Percentiles rank a stretch among this genome's conserved stretches.
Evolutionary conservation across 2,797 vertebrate genomes (phyloP).

Genomic region (Corythornis leucogaster): DNA sequence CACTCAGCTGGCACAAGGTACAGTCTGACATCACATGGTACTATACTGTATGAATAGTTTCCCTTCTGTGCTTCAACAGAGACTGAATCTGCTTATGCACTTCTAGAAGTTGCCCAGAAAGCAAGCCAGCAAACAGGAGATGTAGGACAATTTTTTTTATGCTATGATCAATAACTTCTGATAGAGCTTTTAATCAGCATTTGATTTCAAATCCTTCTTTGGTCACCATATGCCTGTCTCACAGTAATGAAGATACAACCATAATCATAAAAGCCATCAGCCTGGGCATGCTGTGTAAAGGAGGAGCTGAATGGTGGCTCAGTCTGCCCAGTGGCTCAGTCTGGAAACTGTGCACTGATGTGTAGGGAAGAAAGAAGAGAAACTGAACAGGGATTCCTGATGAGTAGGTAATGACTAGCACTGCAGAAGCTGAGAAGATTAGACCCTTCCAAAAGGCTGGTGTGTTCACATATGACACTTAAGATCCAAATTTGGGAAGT

Average conservation of each 20-base stretch:
- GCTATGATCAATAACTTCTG: background rate
- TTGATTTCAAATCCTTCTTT: background rate
- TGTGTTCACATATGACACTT: background rate
- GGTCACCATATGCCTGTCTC: background rate
- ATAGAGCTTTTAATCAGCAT: background rate
- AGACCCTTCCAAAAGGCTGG: background rate
- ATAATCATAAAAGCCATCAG: background rate
- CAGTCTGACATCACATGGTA: background rate
- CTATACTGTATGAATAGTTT: background rate
- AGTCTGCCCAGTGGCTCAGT: background rate
- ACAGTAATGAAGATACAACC: background rate
- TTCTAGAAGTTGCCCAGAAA: background rate
- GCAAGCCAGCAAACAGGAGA: background rate
- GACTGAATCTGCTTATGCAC: background rate
- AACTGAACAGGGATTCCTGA: background rate
- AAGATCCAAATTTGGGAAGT: background rate
- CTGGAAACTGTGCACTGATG: background rate
- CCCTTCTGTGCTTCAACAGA: background rate
- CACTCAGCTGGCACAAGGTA: background rate
- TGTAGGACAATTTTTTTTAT: background rate
- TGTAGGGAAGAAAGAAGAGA: background rate
- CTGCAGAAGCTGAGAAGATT: background rate
- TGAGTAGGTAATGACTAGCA: background rate
- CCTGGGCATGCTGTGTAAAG: background rate
- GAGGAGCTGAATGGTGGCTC: background rate